Conservation (phyloP, 2,888 invertebrate genomes). For the Callosobruchus maculatus region DNA sequence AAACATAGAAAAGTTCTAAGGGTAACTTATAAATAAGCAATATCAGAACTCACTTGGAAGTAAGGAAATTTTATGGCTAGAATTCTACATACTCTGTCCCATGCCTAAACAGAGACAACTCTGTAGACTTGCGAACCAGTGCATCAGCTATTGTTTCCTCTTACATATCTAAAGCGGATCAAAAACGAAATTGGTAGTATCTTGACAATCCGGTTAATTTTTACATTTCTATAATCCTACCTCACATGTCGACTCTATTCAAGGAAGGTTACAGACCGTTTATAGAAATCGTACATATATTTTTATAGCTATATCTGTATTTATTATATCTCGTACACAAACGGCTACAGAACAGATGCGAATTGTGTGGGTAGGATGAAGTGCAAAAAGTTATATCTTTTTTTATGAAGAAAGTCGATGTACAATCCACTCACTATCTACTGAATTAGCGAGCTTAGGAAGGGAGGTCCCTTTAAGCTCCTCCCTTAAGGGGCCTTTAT, state of each 20-base stretch:
- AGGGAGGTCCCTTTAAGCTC: too few relatives aligned
- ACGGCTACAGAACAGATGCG: not conserved
- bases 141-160: conserved; percentile 10
- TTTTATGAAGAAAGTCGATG: too few relatives aligned
- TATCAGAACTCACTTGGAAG: too few relatives aligned
- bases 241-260: conserved; percentile 14
- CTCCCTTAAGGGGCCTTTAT: too few relatives aligned
- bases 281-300: conserved; percentile 18
- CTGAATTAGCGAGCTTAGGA: too few relatives aligned
- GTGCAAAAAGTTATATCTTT: not conserved
- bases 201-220: conserved; percentile 12
- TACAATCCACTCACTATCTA: too few relatives aligned
- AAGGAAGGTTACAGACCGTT: conserved; percentile 17
- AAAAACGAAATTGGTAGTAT: conserved; percentile 14
- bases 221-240: conserved; percentile 13
- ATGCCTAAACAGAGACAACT: not conserved
- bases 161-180: conserved; percentile 8
- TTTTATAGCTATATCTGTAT: conserved; percentile 15
- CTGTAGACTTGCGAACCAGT: not conserved
- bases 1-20: too few relatives aligned
- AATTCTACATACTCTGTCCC: not conserved
- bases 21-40: too few relatives aligned
- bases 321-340: conserved; percentile 12
- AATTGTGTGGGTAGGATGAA: not conserved
- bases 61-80: too few relatives aligned